Base-by-base conservation (phyloP, 2,888 invertebrate species). In the Melieria picta region DNA sequence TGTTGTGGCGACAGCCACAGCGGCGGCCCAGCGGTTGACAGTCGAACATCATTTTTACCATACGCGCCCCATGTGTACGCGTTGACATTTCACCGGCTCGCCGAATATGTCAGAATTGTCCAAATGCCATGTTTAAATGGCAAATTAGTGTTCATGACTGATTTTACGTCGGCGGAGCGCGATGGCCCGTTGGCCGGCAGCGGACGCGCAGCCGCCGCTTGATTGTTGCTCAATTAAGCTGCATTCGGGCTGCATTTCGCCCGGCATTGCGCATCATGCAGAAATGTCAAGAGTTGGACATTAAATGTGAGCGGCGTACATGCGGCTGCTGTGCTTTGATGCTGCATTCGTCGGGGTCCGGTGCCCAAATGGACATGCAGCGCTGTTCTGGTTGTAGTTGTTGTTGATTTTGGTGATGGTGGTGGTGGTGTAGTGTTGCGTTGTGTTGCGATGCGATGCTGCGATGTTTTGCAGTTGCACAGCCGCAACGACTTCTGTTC, bases 71-170 rank as follows among this genome's bases (percentile, higher is more conserved):
- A 55, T 61, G 66, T 10, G 48, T 46, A 65, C 52, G 65, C 66
- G 72, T 74, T 76, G 77, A 77, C 76, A 77, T 76, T 77, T 72
- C 73, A 72, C 75, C 77, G 79, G 75, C 76, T 76, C 77, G 77
- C 78, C 74, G 79, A 81, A 80, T 80, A 84, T 84, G 83, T 81
- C 83, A 81, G 80, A 83, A 84, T 84, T 84, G 85, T 84, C 83
- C 83, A 84, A 84, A 84, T 84, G 80, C 85, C 84, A 81, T 83
- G 83, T 84, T 77, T 84, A 83, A 84, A 84, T 84, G 84, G 84
- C 84, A 84, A 84, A 84, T 84, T 84, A 84, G 83, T 84, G 85
- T 82, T 77, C 81, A 78, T 84, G 85, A 84, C 83, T 84, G 82
- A 82, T 84, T 81, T 83, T 72, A 62, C 64, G 70, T 69, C 9